Conservation (phyloP, 2,797 vertebrate genomes). For the Macrochelys suwanniensis region DNA sequence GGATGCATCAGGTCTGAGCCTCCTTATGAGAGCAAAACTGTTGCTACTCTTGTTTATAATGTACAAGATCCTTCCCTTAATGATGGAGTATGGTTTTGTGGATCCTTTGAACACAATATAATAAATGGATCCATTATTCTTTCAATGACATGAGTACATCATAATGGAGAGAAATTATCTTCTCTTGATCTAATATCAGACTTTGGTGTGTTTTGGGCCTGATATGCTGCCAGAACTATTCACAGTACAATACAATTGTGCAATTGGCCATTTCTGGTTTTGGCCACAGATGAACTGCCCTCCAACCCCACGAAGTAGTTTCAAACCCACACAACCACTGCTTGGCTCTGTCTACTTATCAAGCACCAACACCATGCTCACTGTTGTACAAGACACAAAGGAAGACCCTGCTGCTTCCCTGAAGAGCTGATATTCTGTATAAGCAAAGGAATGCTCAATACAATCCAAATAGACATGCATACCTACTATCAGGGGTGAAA, state of each 20-base stretch:
- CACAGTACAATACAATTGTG: background rate
- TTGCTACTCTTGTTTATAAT: background rate
- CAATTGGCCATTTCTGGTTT: accelerated
- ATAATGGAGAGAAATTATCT: background rate
- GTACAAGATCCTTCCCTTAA: background rate
- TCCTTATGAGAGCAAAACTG: background rate
- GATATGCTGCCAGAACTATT: background rate
- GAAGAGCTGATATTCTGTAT: accelerated
- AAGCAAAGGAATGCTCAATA: background rate
- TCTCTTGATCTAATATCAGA: accelerated
- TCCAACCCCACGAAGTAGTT: accelerated
- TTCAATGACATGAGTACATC: accelerated
- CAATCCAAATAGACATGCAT: background rate
- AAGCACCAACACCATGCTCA: no score
- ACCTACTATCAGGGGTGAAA: background rate
- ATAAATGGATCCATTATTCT: background rate
- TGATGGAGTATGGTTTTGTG: background rate
- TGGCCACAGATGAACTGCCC: background rate
- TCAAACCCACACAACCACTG: background rate
- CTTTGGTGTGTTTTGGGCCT: background rate
- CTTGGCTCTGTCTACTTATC: accelerated
- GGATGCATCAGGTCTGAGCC: accelerated
- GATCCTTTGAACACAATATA: background rate
- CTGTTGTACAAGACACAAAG: background rate
- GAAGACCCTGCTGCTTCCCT: accelerated